Conservation (phyloP, 92 coral and sea anemone genomes). For the Palythoa heliodiscus region DNA sequence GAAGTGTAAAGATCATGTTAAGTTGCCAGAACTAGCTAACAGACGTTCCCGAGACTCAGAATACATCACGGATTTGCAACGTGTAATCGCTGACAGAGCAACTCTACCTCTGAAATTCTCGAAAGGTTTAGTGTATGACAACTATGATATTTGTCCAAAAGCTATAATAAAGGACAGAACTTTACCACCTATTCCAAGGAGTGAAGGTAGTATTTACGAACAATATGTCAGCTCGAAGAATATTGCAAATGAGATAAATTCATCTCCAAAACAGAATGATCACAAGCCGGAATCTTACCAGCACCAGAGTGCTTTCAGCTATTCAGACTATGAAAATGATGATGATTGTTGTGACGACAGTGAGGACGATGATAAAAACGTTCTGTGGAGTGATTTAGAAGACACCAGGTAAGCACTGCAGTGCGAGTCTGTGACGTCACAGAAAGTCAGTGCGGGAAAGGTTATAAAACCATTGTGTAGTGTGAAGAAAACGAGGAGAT, state of each 20-base stretch:
- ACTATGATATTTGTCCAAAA: conserved; percentile 5
- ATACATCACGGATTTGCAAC: conserved; percentile 14
- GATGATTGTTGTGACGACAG: conserved; percentile 1
- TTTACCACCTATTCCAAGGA: not conserved
- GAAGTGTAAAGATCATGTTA: not conserved
- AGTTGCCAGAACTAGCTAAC: not conserved
- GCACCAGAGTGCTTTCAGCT: conserved; percentile 26
- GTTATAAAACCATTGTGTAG: not conserved
- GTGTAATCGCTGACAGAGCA: not conserved
- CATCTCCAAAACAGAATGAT: not conserved
- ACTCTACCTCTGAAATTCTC: not conserved
- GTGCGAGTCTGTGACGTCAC: not conserved
- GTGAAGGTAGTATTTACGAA: conserved; percentile 21
- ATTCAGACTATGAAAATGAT: conserved; percentile 40
- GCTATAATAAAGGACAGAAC: not conserved
- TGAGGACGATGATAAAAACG: not conserved
- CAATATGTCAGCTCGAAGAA: conserved; percentile 32
- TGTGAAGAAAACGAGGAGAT: not conserved
- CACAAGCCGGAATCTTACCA: not conserved
- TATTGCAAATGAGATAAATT: not conserved
- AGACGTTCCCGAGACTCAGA: not conserved
- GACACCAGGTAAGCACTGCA: conserved; percentile 24
- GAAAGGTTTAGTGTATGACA: conserved; percentile 8
- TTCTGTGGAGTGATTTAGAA: conserved; percentile 12
- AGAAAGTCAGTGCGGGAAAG: not conserved